phyloP scores from a whole-genome alignment of 1,140 invertebrate genomes.

The Chymomyza costata region DNA sequence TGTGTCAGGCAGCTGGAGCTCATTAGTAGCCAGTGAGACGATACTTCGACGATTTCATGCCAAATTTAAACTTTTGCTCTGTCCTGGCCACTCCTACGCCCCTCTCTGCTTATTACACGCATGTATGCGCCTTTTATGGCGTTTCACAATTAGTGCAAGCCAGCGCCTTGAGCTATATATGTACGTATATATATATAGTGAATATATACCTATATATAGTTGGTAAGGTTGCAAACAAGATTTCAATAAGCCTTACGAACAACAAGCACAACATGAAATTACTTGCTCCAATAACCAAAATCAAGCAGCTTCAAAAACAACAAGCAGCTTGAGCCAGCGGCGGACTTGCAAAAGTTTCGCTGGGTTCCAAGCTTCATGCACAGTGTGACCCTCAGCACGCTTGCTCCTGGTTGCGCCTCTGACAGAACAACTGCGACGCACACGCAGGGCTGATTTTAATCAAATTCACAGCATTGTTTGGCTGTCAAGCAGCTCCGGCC shows the following conservation, averaged over 20 bases:
- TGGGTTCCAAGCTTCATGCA: too few species aligned
- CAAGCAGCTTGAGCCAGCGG: conserved; percentile 13
- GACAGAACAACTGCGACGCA: conserved; percentile 44
- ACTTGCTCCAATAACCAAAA: conserved; percentile 41
- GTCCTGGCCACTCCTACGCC: neutral
- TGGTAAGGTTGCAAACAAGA: conserved; percentile 46
- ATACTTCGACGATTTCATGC: neutral
- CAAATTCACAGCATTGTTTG: conserved; percentile 75
- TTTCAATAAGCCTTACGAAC: conserved; percentile 39
- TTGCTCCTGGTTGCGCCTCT: neutral
- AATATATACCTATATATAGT: too few species aligned
- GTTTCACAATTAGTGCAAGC: conserved; percentile 67
- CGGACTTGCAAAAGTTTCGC: neutral
- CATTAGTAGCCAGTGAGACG: conserved; percentile 34
- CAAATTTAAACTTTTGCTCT: neutral
- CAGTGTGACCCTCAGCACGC: neutral
- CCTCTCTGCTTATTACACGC: too few species aligned
- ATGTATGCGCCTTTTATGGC: conserved; percentile 41
- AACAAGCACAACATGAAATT: conserved; percentile 24
- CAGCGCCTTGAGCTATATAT: conserved; percentile 42
- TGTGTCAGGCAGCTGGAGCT: conserved; percentile 31
- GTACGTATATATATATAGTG: too few species aligned
- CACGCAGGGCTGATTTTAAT: conserved; percentile 71
- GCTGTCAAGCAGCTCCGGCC: conserved; percentile 60
- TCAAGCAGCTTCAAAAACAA: conserved; percentile 32